Conservation (phyloP, 2,797 vertebrate species). For the Adelosebastes latens region DNA sequence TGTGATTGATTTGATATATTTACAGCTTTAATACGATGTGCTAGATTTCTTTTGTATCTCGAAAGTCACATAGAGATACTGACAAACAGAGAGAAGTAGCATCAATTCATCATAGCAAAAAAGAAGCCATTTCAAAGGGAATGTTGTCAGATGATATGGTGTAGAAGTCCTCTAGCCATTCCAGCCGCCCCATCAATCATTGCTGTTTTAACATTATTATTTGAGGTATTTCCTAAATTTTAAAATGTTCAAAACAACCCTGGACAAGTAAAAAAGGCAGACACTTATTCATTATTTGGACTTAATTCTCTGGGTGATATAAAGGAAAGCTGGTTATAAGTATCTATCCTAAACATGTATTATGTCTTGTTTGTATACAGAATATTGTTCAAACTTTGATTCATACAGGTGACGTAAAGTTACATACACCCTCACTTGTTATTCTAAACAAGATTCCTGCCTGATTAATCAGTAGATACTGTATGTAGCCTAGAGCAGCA, state of each 20-base stretch:
- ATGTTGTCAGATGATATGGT: conserved; percentile 9
- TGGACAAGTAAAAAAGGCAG: not conserved
- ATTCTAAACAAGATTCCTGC: not conserved
- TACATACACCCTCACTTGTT: not conserved
- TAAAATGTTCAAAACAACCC: not conserved
- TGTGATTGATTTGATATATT: conserved; percentile 29
- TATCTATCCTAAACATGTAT: not conserved
- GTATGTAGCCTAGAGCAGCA: conserved; percentile 13
- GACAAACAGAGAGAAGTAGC: not conserved
- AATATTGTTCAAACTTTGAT: not conserved
- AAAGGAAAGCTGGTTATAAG: not conserved
- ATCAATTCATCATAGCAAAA: conserved; percentile 13
- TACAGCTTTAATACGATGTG: conserved; percentile 12
- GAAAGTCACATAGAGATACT: not conserved
- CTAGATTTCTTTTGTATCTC: conserved; percentile 10
- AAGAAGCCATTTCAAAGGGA: conserved; percentile 20
- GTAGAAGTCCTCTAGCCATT: conserved; percentile 9
- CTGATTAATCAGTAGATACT: conserved; percentile 13
- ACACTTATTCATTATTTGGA: not conserved
- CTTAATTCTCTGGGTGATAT: not conserved
- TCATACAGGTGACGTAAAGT: not conserved
- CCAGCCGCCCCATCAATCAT: conserved; percentile 9
- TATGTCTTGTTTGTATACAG: conserved; percentile 1
- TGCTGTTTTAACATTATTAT: not conserved
- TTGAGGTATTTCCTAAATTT: not conserved